Percentiles rank a stretch among this genome's conserved stretches.
These are phyloP conservation scores for Nesoenas mayeri DNA, from an alignment of 2,113 vertebrate species.

Conservation along the genomic window DNA sequence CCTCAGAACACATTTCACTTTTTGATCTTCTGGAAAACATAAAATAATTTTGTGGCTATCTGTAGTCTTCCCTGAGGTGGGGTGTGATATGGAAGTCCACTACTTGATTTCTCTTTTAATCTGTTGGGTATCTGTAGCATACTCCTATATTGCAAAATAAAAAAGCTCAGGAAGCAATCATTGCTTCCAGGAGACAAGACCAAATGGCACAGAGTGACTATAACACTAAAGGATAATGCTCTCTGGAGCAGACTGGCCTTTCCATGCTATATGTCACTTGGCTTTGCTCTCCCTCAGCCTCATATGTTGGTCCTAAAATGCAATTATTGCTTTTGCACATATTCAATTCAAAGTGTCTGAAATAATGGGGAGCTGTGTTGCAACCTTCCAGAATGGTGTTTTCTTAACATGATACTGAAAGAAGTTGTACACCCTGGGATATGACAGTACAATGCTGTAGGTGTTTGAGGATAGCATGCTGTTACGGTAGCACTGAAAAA, in stretches of 20 bases:
- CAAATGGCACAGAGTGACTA: neutral
- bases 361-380: neutral
- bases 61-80: neutral
- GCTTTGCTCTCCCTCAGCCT: neutral
- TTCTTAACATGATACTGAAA: neutral
- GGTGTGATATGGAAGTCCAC: neutral
- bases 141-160: neutral
- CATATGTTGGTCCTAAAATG: neutral
- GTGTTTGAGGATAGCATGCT: neutral
- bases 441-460: neutral
- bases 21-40: neutral
- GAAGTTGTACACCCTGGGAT: neutral
- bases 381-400: neutral
- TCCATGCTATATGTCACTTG: rapidly evolving
- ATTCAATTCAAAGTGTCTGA: neutral
- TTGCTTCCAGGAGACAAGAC: neutral
- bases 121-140: neutral
- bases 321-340: neutral
- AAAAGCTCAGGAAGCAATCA: neutral
- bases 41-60: neutral
- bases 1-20: neutral
- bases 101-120: neutral
- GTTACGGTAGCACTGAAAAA: neutral
- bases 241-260: neutral
- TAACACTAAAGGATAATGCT: neutral